Conservation (phyloP, 2,888 invertebrate genomes). For the Pyrochroa serraticornis region DNA sequence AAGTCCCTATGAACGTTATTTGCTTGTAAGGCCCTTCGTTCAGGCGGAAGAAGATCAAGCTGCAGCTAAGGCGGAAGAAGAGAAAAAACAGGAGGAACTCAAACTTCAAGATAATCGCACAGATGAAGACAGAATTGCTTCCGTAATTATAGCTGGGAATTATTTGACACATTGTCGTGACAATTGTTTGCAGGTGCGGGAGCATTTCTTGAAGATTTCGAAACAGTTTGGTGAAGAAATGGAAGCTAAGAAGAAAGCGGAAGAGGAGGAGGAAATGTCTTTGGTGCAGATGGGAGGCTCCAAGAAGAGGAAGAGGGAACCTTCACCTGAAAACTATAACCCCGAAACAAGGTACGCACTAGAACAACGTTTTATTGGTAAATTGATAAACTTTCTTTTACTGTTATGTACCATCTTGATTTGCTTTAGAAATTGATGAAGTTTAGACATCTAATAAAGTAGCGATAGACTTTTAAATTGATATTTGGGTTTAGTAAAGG, state of each 20-base stretch:
- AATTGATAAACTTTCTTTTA: no score
- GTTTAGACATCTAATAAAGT: no score
- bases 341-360: slow-evolving; percentile 5
- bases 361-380: no score
- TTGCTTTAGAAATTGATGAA: no score
- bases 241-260: slow-evolving; percentile 21
- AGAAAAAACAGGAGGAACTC: slow-evolving; percentile 11
- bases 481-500: no score
- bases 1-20: slow-evolving; percentile 69
- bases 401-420: no score
- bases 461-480: no score
- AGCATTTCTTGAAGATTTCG: slow-evolving; percentile 47
- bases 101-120: no score
- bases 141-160: no score
- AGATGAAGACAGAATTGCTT: background rate
- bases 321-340: slow-evolving; percentile 13
- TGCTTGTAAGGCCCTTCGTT: slow-evolving; percentile 64
- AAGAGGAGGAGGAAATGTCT: slow-evolving; percentile 25
- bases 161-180: background rate
- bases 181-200: slow-evolving; percentile 41
- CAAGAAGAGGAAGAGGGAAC: slow-evolving; percentile 47
- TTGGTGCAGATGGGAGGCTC: slow-evolving; percentile 45
- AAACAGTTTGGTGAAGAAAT: slow-evolving; percentile 35
- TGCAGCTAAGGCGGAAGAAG: slow-evolving; percentile 48
- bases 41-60: slow-evolving; percentile 60